phyloP scores from a whole-genome alignment of 2,888 invertebrate species.

The Cosmia trapezina region DNA sequence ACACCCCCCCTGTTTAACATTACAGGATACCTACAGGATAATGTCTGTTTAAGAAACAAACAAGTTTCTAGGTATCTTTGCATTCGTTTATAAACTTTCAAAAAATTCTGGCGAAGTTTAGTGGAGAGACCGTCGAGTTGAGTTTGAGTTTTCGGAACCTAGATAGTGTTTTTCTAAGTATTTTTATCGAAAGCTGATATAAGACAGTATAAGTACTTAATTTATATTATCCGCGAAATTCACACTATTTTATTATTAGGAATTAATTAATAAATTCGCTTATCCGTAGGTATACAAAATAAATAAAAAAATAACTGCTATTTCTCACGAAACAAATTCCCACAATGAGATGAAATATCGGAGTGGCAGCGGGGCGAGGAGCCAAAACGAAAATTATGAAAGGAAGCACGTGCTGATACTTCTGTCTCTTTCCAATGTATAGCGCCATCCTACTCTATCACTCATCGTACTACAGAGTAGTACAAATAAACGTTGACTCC shows the following conservation, averaged over 20 bases:
- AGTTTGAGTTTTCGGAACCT: background rate
- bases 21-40: background rate
- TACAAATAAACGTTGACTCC: constrained; percentile 35
- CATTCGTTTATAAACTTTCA: too few relatives aligned
- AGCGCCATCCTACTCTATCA: constrained; percentile 68
- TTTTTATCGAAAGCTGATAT: constrained; percentile 18
- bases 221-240: background rate
- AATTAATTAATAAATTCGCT: constrained; percentile 12
- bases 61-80: background rate
- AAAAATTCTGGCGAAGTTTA: too few relatives aligned
- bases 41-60: too few relatives aligned
- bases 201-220: constrained; percentile 5
- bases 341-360: constrained; percentile 84
- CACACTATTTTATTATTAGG: constrained; percentile 15
- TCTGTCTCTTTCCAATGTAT: constrained; percentile 72
- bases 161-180: background rate
- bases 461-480: constrained; percentile 56
- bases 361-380: constrained; percentile 84
- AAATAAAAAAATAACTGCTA: constrained; percentile 61
- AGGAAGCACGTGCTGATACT: constrained; percentile 87
- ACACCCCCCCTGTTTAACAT: too few relatives aligned
- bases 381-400: constrained; percentile 85
- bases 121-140: too few relatives aligned
- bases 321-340: constrained; percentile 84
- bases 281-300: constrained; percentile 17